Conservation (phyloP, 2,888 invertebrate genomes). For the Uloborus plumipes region DNA sequence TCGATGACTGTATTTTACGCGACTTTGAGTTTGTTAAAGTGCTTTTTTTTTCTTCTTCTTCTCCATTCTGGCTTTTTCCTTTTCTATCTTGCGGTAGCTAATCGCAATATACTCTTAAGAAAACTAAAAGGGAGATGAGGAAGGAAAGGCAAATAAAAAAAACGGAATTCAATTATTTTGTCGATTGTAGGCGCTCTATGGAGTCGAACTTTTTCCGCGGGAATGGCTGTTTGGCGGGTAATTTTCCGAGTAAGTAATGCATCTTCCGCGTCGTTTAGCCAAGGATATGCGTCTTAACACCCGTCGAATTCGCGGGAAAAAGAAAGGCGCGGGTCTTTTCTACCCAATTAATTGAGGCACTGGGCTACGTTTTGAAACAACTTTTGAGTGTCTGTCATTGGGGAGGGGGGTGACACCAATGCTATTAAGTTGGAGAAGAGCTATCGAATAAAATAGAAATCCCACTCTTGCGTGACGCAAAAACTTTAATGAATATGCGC, state of each 20-base stretch:
- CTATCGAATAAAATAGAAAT: too few species aligned
- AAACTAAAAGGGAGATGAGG: conserved; percentile 17
- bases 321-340: too few species aligned
- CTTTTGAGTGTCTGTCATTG: too few species aligned
- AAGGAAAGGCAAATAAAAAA: neutral
- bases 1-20: conserved; percentile 55
- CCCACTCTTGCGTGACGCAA: too few species aligned
- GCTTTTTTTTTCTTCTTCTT: conserved; percentile 15
- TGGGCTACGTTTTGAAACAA: too few species aligned
- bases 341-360: too few species aligned
- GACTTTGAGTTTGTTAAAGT: conserved; percentile 19
- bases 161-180: conserved; percentile 61
- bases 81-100: conserved; percentile 10
- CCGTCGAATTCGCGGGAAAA: too few species aligned
- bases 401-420: too few species aligned
- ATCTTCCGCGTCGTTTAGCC: conserved; percentile 19
- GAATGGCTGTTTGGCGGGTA: conserved; percentile 40
- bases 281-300: too few species aligned
- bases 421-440: too few species aligned
- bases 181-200: conserved; percentile 46
- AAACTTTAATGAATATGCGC: too few species aligned
- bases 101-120: neutral
- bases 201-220: neutral
- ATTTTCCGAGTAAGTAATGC: conserved; percentile 59
- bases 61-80: conserved; percentile 7